A percentile compares a stretch with the other conserved stretches of the same genome.
Conservation (phyloP, 2,113 vertebrate genomes). For the Oncorhynchus kisutch region DNA sequence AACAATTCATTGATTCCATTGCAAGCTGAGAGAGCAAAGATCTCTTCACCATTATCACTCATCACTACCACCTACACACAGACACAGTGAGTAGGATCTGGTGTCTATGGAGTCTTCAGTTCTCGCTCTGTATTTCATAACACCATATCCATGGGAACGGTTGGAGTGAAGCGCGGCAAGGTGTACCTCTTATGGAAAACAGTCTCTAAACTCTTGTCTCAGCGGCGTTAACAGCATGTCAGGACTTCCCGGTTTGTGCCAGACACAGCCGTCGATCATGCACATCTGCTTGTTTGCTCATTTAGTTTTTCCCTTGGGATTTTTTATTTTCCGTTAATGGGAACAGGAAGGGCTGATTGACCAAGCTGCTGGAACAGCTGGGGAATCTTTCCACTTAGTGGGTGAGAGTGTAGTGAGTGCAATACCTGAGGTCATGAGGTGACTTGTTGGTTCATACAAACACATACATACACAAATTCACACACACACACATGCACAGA, state of each 20-base stretch:
- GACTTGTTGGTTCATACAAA: constrained; percentile 4
- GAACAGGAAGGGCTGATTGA: not conserved
- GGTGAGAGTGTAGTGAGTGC: constrained; percentile 1
- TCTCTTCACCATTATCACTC: not conserved
- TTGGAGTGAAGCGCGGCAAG: constrained; percentile 12
- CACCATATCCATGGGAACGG: not conserved
- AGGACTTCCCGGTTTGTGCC: constrained; percentile 11
- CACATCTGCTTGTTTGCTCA: constrained; percentile 16
- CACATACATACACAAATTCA: not conserved
- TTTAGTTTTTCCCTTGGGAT: constrained; percentile 18
- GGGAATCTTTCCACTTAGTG: constrained; percentile 16
- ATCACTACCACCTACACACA: not conserved
- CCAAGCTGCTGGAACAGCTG: constrained; percentile 15
- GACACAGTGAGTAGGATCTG: not conserved
- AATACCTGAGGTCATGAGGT: not conserved
- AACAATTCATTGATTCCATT: not conserved
- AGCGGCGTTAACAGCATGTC: constrained; percentile 9
- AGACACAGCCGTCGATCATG: constrained; percentile 9
- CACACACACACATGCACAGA: too few species aligned
- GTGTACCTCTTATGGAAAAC: constrained; percentile 24
- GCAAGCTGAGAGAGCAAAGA: not conserved
- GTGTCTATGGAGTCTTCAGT: not conserved
- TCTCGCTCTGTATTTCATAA: constrained; percentile 2
- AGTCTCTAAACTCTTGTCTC: not conserved
- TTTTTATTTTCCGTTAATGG: not conserved